Conservation (phyloP, 2,797 vertebrate genomes). For the Argya squamiceps region DNA sequence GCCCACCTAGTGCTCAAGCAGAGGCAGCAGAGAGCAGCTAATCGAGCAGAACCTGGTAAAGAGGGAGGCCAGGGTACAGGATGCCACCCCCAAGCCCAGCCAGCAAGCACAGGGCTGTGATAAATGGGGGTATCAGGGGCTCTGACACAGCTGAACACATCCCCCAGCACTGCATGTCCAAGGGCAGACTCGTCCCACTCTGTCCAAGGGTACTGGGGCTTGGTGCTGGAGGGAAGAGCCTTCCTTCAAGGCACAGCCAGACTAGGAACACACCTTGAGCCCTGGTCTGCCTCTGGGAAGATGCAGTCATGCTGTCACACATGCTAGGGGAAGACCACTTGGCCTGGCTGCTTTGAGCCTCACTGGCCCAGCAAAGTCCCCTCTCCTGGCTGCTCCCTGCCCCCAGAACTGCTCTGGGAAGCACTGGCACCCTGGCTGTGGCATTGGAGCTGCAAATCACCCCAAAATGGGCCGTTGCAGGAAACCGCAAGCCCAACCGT, state of each 20-base stretch:
- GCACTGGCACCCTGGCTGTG: neutral
- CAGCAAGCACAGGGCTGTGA: neutral
- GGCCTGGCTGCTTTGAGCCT: neutral
- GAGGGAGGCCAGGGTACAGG: neutral
- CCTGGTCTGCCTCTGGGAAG: neutral
- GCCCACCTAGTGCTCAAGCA: neutral
- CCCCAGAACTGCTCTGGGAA: neutral
- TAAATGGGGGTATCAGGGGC: neutral
- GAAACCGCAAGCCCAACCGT: neutral
- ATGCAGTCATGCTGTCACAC: accelerated
- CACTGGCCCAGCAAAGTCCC: neutral
- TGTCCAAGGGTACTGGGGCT: accelerated
- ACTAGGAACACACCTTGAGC: accelerated
- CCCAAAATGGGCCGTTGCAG: neutral
- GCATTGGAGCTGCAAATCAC: neutral
- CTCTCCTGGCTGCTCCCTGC: neutral
- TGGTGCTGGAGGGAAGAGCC: neutral
- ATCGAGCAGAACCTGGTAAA: neutral
- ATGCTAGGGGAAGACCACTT: neutral
- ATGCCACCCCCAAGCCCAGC: neutral
- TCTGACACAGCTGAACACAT: neutral
- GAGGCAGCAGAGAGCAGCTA: neutral
- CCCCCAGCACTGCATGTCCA: neutral
- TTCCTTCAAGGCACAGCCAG: neutral
- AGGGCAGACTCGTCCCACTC: neutral